These are phyloP conservation scores for Neuroscelio doddi DNA, from an alignment of 2,888 invertebrate genomes.

Conservation along the genomic window DNA sequence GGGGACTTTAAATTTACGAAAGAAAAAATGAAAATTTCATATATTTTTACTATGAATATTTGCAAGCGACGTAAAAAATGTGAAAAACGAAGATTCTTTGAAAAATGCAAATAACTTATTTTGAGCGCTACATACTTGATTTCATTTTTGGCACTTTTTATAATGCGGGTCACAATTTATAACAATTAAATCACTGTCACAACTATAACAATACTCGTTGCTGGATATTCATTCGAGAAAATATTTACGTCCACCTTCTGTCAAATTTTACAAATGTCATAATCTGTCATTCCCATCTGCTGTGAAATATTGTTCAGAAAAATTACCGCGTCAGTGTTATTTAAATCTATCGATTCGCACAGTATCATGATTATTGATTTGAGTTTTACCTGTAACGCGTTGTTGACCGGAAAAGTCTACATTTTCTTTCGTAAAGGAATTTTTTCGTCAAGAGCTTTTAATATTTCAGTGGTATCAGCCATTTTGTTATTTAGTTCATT, in stretches of 20 bases:
- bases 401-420: constrained; percentile 55
- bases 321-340: constrained; percentile 11
- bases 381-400: constrained; percentile 57
- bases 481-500: constrained; percentile 55
- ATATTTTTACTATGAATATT: neutral
- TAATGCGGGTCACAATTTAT: constrained; percentile 11
- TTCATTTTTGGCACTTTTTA: constrained; percentile 32
- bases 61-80: neutral
- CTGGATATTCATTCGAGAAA: constrained; percentile 41
- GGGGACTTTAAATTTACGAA: too few relatives aligned
- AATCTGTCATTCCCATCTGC: constrained; percentile 38
- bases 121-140: constrained; percentile 27
- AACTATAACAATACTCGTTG: constrained; percentile 6
- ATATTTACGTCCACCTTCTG: constrained; percentile 60
- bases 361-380: constrained; percentile 1
- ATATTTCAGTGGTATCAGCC: constrained; percentile 62
- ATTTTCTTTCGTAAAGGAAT: constrained; percentile 57
- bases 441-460: constrained; percentile 51
- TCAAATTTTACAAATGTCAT: constrained; percentile 48
- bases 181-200: constrained; percentile 13
- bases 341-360: neutral
- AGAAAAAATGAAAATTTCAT: too few relatives aligned
- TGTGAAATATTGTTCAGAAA: constrained; percentile 23
- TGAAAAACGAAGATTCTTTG: neutral
- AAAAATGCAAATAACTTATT: constrained; percentile 6